These are phyloP conservation scores for Molorchus minor DNA, from an alignment of 2,888 invertebrate genomes.

Conservation along the genomic window DNA sequence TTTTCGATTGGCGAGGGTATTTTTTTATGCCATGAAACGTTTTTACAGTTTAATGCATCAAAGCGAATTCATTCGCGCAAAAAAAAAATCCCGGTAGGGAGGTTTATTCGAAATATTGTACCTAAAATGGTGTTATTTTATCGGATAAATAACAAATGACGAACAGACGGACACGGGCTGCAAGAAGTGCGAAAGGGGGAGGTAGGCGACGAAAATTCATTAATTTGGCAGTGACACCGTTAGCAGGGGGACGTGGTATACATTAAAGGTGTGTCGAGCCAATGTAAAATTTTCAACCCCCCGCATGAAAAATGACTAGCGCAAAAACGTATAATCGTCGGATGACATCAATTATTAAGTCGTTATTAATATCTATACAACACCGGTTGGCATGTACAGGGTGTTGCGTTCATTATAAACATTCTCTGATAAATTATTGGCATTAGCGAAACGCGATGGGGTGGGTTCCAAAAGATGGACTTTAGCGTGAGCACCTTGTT, in stretches of 20 bases:
- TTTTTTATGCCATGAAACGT: no score
- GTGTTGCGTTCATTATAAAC: background rate
- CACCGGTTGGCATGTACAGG: background rate
- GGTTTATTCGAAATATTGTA: no score
- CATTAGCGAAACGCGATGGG: background rate
- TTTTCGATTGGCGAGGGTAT: no score
- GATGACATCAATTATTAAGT: slow-evolving; percentile 9
- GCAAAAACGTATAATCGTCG: background rate
- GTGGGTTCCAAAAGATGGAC: background rate
- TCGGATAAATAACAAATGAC: background rate
- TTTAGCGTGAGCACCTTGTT: background rate
- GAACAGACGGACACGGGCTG: background rate
- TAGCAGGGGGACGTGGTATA: slow-evolving; percentile 10
- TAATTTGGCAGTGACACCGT: slow-evolving; percentile 12
- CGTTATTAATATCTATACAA: background rate
- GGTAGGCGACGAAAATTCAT: slow-evolving; percentile 1
- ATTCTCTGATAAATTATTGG: background rate
- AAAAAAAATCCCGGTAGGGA: no score
- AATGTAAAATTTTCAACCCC: slow-evolving; percentile 5
- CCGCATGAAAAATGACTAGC: slow-evolving; percentile 5
- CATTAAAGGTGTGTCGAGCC: background rate
- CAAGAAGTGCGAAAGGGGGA: background rate
- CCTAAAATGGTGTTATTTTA: background rate
- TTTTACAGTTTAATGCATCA: no score
- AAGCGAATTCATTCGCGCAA: no score